Conservation (phyloP, 2,113 vertebrate genomes). For the Felis catus region F.catus_Fca126_mat1.0 CM031413.1:100991501-100992000, state of each 20-base stretch:
- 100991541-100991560: not conserved
- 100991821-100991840: not conserved
- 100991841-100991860: not conserved
- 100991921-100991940: not conserved
- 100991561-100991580: not conserved
- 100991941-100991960: not conserved
- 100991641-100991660: not conserved
- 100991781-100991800: conserved; percentile 17
- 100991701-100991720: conserved; percentile 10
- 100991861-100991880: not conserved
- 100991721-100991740: not conserved
- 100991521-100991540: not conserved
- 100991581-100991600: not conserved
- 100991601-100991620: not conserved
- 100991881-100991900: not conserved
- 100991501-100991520: conserved; percentile 7
- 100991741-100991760: not conserved
- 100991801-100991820: not conserved
- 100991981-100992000: conserved; percentile 12
- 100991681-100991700: not conserved
- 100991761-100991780: not conserved
- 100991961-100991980: not conserved
- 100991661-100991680: not conserved
- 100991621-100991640: not conserved
- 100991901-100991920: not conserved